Evolutionary conservation across 2,888 invertebrate genomes (phyloP).

Genomic region (Agrochola lychnidis): DNA sequence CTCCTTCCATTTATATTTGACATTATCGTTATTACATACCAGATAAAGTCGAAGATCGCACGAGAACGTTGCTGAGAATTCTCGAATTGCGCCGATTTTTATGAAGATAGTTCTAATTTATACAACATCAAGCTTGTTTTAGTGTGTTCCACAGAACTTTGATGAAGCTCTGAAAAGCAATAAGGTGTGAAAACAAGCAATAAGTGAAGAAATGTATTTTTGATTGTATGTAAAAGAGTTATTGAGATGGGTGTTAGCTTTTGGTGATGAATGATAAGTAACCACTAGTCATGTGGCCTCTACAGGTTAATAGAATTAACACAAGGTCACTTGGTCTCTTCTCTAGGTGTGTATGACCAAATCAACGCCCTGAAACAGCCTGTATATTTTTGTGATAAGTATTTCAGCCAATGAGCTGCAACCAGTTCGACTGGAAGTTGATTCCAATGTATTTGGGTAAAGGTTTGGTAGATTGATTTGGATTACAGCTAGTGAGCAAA

Average conservation of each 20-base stretch:
- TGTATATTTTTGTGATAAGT: not conserved
- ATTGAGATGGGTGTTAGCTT: not conserved
- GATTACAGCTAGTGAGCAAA: not conserved
- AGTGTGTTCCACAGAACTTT: slow-evolving; percentile 4
- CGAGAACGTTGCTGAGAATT: not conserved
- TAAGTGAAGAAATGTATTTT: slow-evolving; percentile 2
- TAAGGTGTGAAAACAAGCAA: slow-evolving; percentile 21
- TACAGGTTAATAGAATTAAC: not conserved
- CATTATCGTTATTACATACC: slow-evolving; percentile 19
- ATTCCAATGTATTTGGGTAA: no score
- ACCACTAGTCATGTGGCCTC: not conserved
- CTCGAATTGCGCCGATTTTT: not conserved
- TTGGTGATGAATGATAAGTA: not conserved
- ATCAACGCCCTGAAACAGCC: not conserved
- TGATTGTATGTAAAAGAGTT: not conserved
- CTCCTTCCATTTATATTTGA: not conserved
- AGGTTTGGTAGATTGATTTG: not conserved
- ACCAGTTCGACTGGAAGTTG: not conserved
- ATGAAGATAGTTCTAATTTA: slow-evolving; percentile 14
- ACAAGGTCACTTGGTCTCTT: not conserved
- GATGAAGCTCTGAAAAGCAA: slow-evolving; percentile 32
- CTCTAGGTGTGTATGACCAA: not conserved
- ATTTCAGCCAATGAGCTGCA: not conserved
- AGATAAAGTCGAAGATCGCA: slow-evolving; percentile 2
- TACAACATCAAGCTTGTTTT: slow-evolving; percentile 22